phyloP scores from a whole-genome alignment of 2,888 invertebrate genomes.

The Alcis repandata region DNA sequence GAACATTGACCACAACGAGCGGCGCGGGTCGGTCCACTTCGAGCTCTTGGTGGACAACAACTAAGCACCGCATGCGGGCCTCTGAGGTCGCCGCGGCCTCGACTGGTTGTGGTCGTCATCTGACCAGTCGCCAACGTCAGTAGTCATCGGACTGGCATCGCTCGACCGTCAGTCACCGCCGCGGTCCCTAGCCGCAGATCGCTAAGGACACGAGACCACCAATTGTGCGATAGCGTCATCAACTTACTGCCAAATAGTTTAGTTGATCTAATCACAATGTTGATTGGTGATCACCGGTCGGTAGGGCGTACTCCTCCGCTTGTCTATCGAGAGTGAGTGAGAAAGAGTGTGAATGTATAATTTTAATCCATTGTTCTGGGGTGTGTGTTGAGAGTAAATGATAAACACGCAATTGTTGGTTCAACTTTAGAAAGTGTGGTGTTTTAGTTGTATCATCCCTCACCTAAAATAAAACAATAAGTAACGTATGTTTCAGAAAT shows the following conservation, averaged over 20 bases:
- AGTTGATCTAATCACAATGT: constrained; percentile 55
- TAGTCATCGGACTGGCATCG: neutral
- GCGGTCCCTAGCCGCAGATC: constrained; percentile 29
- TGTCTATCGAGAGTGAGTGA: constrained; percentile 41
- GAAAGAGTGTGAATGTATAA: constrained; percentile 57
- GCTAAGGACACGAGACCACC: constrained; percentile 47
- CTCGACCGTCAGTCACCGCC: constrained; percentile 11
- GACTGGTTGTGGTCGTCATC: constrained; percentile 13
- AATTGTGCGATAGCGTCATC: constrained; percentile 52
- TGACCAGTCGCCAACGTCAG: constrained; percentile 1
- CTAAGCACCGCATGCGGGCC: constrained; percentile 66
- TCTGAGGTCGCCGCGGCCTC: constrained; percentile 42
- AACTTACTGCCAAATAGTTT: constrained; percentile 61
- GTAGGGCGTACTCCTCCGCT: constrained; percentile 40
- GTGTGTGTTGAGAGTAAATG: constrained; percentile 55
- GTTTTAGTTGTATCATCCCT: constrained; percentile 61
- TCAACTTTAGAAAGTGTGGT: constrained; percentile 74
- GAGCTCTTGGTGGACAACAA: constrained; percentile 95
- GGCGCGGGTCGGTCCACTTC: constrained; percentile 97
- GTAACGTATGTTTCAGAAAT: too few relatives aligned
- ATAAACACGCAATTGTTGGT: constrained; percentile 87
- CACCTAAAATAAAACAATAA: neutral
- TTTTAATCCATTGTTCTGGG: constrained; percentile 47
- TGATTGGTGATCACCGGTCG: constrained; percentile 53
- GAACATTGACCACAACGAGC: constrained; percentile 95